Evolutionary conservation across 2,888 invertebrate species (phyloP).

Genomic region (Netelia fuscicornis): DNA sequence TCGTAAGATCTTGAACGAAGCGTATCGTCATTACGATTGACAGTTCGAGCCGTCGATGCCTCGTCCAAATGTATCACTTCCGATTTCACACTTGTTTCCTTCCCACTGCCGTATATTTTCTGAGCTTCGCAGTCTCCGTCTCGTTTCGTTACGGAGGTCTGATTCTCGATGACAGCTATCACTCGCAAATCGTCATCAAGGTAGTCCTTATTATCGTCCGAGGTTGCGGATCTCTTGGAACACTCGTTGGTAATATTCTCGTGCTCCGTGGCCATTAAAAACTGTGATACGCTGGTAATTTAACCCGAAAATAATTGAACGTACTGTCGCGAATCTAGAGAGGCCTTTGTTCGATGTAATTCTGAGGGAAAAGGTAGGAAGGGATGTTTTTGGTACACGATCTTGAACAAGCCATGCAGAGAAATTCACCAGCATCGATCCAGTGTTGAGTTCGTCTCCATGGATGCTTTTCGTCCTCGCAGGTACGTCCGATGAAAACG

Average conservation of each 20-base stretch:
- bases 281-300: not conserved
- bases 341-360: not conserved
- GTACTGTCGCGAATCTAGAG: not conserved
- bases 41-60: conserved; percentile 37
- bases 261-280: conserved; percentile 53
- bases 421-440: conserved; percentile 10
- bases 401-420: conserved; percentile 1
- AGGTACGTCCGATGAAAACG: conserved; percentile 51
- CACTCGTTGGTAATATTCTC: conserved; percentile 8
- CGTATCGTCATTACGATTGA: not conserved
- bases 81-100: conserved; percentile 32
- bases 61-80: conserved; percentile 66
- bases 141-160: conserved; percentile 2
- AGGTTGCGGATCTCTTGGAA: conserved; percentile 26
- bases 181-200: conserved; percentile 66
- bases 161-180: conserved; percentile 66
- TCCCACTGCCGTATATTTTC: not conserved
- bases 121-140: not conserved
- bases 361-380: not conserved
- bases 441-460: not conserved
- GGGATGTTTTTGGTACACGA: not conserved
- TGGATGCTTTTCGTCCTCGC: conserved; percentile 38
- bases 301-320: not conserved
- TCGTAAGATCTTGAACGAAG: conserved; percentile 14
- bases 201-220: conserved; percentile 24